These are phyloP conservation scores for Pollenia labialis DNA, from an alignment of 2,888 invertebrate genomes.

Conservation along the genomic window DNA sequence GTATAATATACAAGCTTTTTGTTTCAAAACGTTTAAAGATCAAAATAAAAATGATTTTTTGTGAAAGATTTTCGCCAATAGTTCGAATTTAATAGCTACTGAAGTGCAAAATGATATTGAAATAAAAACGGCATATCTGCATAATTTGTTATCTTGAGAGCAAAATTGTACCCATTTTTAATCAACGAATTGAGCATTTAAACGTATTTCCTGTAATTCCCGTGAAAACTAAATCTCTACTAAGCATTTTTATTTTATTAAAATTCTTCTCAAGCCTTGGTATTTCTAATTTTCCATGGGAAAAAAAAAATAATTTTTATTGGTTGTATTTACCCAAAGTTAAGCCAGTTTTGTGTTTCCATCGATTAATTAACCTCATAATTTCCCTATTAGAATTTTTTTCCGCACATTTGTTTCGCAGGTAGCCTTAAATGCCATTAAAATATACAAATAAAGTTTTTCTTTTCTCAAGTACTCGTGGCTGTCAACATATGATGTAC, in stretches of 20 bases:
- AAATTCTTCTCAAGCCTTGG: neutral
- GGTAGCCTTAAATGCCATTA: neutral
- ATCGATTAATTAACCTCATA: conserved; percentile 32
- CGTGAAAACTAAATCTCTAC: no score
- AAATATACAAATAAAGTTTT: neutral
- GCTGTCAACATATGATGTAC: conserved; percentile 37
- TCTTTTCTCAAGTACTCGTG: neutral
- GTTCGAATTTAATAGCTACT: no score
- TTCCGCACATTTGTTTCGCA: neutral
- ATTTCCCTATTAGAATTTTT: conserved; percentile 23
- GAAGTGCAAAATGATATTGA: no score
- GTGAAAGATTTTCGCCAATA: no score
- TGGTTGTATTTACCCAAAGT: conserved; percentile 28
- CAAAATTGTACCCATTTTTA: no score
- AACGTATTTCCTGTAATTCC: no score
- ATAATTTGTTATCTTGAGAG: no score
- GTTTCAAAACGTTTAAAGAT: no score
- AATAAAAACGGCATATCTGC: no score
- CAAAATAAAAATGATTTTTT: no score
- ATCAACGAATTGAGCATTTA: no score
- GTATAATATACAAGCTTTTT: no score
- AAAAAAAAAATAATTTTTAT: conserved; percentile 13
- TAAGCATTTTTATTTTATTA: neutral
- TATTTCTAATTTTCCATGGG: neutral
- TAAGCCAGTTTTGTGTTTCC: conserved; percentile 15